Percentiles rank a stretch among this genome's conserved stretches.
Conservation (phyloP, 2,888 invertebrate species). For the Polyommatus icarus region DNA sequence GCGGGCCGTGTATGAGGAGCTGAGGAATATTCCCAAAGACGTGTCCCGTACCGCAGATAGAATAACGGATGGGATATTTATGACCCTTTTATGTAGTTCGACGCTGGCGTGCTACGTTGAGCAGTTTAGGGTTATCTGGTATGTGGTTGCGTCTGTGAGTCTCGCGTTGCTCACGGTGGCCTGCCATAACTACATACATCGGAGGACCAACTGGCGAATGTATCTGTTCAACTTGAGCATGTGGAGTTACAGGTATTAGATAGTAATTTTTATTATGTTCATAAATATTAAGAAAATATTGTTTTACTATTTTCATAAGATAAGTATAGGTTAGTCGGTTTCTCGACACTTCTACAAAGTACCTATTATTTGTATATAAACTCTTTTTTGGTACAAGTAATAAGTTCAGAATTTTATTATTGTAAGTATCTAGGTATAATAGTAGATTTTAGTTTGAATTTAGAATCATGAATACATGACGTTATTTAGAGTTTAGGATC, state of each 20-base stretch:
- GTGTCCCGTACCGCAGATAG: constrained; percentile 53
- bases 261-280: no score
- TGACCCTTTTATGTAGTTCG: constrained; percentile 56
- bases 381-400: no score
- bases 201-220: constrained; percentile 88
- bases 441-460: no score
- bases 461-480: no score
- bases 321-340: no score
- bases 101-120: constrained; percentile 50
- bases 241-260: constrained; percentile 82
- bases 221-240: constrained; percentile 86
- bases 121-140: constrained; percentile 55
- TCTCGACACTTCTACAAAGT: no score
- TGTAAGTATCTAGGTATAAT: no score
- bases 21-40: constrained; percentile 75
- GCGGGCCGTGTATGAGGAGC: constrained; percentile 74
- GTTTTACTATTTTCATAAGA: no score
- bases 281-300: no score
- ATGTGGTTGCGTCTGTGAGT: constrained; percentile 76
- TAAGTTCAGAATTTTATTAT: no score
- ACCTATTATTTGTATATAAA: no score
- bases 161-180: constrained; percentile 81
- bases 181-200: constrained; percentile 89
- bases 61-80: constrained; percentile 61
- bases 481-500: no score